Evolutionary conservation across 2,113 vertebrate genomes (phyloP).

Genomic region (Bungarus multicinctus): DNA sequence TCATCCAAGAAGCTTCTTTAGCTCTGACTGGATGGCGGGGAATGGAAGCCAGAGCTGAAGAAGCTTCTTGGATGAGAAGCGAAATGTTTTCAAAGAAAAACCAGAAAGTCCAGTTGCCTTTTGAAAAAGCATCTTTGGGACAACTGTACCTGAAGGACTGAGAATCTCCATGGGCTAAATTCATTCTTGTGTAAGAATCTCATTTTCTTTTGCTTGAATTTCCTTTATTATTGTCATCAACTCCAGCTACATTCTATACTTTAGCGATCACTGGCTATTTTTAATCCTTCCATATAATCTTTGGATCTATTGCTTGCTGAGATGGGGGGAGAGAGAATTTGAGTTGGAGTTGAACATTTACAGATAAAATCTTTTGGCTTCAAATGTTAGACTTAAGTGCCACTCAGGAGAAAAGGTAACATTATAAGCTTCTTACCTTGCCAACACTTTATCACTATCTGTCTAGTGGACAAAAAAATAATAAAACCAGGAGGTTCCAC

Average conservation of each 20-base stretch:
- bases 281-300: background rate
- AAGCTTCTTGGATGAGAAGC: too few relatives aligned
- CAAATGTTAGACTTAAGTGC: background rate
- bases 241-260: background rate
- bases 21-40: too few relatives aligned
- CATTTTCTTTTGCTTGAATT: background rate
- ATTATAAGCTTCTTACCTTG: background rate
- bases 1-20: too few relatives aligned
- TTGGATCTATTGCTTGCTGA: background rate
- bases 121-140: too few relatives aligned
- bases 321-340: background rate
- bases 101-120: too few relatives aligned
- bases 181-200: background rate
- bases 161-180: too few relatives aligned
- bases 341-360: background rate
- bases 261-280: background rate
- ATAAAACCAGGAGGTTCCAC: background rate
- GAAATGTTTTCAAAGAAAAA: too few relatives aligned
- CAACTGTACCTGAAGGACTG: too few relatives aligned
- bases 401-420: background rate
- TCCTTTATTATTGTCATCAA: background rate
- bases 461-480: background rate
- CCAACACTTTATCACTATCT: background rate
- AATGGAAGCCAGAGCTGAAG: too few relatives aligned
- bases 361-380: background rate